Percentiles rank a stretch among this genome's conserved stretches.
phyloP scores from a whole-genome alignment of 2,113 vertebrate genomes.

The Rhinogobius similis region DNA sequence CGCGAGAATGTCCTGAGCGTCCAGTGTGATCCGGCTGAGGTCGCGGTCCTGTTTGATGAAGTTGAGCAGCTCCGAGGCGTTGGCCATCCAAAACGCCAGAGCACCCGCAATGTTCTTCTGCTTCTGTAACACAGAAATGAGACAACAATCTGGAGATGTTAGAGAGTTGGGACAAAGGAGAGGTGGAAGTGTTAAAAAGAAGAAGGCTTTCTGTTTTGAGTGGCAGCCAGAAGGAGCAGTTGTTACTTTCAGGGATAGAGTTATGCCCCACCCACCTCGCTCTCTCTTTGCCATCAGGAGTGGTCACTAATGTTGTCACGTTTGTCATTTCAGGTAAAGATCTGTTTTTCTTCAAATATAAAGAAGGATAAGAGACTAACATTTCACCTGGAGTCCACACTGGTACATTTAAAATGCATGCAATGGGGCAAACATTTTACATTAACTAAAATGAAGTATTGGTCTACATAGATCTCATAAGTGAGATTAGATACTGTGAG shows the following conservation, averaged over 20 bases:
- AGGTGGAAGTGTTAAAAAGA: conserved; percentile 17
- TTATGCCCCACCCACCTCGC: conserved; percentile 78
- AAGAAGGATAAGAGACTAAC: neutral
- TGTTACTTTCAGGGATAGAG: conserved; percentile 85
- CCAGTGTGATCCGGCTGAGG: conserved; percentile 91
- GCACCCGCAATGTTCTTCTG: conserved; percentile 99
- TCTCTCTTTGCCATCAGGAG: conserved; percentile 58
- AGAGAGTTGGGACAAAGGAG: conserved; percentile 13
- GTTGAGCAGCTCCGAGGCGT: conserved; percentile 96
- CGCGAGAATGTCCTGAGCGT: conserved; percentile 94
- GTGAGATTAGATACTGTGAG: neutral
- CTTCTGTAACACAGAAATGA: conserved; percentile 80
- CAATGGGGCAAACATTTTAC: too few species aligned
- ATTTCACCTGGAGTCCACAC: too few species aligned
- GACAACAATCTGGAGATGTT: conserved; percentile 47
- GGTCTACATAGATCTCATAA: neutral
- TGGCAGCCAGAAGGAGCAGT: conserved; percentile 78
- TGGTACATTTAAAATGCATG: too few species aligned
- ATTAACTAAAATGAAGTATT: neutral
- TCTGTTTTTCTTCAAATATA: neutral
- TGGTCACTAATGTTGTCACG: conserved; percentile 30
- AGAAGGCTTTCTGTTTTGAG: conserved; percentile 58
- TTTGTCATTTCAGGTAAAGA: neutral
- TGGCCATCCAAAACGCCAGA: conserved; percentile 99
- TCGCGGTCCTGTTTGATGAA: conserved; percentile 97